Evolutionary conservation across 2,797 vertebrate genomes (phyloP).

Genomic region (Syncerus caffer): DNA sequence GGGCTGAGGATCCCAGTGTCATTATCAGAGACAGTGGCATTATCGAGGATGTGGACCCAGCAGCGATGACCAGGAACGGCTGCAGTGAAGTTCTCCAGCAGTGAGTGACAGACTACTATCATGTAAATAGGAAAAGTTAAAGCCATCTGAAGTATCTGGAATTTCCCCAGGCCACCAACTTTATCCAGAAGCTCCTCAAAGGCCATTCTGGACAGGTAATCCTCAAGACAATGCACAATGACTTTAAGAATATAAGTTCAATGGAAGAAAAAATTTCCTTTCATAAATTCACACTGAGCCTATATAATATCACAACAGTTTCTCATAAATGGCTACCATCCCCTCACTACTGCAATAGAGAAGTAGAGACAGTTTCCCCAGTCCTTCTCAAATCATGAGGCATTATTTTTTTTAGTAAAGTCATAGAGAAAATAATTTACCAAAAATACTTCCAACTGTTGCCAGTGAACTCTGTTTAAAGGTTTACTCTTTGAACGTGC

Average conservation of each 20-base stretch:
- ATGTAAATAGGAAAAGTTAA: conserved; percentile 74
- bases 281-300: neutral
- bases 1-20: neutral
- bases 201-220: conserved; percentile 75
- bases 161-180: conserved; percentile 84
- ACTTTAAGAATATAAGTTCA: neutral
- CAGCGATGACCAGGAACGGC: neutral
- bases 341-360: neutral
- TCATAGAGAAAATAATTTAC: neutral
- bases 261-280: neutral
- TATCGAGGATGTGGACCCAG: neutral
- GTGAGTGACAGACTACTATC: conserved; percentile 84
- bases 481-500: neutral
- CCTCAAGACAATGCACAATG: neutral
- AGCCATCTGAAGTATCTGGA: conserved; percentile 84
- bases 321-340: neutral
- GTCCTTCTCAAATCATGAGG: neutral
- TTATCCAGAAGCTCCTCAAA: conserved; percentile 87
- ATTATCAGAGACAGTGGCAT: neutral
- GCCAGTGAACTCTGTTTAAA: neutral
- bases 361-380: neutral
- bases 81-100: conserved; percentile 80
- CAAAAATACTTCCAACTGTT: neutral
- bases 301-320: neutral
- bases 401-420: neutral